Percentiles rank a stretch among this genome's conserved stretches.
Conservation (phyloP, 2,888 invertebrate genomes). For the Isoperla grammatica region DNA sequence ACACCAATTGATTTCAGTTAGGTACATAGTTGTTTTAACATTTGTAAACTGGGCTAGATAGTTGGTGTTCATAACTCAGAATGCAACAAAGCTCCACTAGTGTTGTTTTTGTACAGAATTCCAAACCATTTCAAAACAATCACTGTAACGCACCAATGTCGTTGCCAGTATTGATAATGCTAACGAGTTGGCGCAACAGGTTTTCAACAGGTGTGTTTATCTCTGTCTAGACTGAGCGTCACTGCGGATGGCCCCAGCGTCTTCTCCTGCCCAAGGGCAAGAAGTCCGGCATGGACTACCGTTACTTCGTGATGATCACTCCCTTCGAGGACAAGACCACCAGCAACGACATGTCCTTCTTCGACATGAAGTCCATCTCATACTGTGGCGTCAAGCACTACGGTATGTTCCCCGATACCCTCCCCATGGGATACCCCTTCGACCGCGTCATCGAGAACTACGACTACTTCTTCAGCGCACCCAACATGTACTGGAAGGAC, state of each 20-base stretch:
- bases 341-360: constrained; percentile 45
- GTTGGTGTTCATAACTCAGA: too few species aligned
- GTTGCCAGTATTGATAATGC: too few species aligned
- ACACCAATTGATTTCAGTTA: too few species aligned
- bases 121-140: too few species aligned
- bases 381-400: constrained; percentile 35
- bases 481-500: constrained; percentile 57
- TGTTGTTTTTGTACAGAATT: too few species aligned
- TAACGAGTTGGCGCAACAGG: too few species aligned
- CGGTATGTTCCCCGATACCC: constrained; percentile 47
- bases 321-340: constrained; percentile 48
- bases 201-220: not conserved
- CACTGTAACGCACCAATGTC: too few species aligned
- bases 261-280: constrained; percentile 66
- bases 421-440: constrained; percentile 54
- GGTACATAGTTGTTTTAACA: too few species aligned
- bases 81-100: too few species aligned
- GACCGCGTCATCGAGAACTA: constrained; percentile 48
- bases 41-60: too few species aligned
- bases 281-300: constrained; percentile 58
- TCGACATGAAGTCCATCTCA: constrained; percentile 56
- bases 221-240: constrained; percentile 36
- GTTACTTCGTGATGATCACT: constrained; percentile 57
- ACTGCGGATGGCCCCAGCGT: constrained; percentile 65
- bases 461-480: constrained; percentile 40